Percentiles rank a stretch among this genome's conserved stretches.
Evolutionary conservation across 2,888 invertebrate species (phyloP).

Genomic region (Magallana nippona): DNA sequence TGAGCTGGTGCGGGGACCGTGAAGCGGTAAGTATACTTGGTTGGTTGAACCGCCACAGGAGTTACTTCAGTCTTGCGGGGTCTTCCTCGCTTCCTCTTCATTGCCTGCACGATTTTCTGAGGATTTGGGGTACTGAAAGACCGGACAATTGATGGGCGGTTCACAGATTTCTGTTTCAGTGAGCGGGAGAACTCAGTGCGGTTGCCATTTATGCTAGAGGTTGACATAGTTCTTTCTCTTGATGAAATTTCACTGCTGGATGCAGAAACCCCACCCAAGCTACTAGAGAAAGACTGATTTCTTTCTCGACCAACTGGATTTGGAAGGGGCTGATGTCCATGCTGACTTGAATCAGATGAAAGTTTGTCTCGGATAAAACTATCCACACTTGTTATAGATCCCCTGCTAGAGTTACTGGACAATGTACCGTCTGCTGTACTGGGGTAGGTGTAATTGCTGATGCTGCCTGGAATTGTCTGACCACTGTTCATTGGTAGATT

Average conservation of each 20-base stretch:
- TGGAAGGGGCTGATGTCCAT: background rate
- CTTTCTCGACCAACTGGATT: background rate
- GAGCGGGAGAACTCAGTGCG: background rate
- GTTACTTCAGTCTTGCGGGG: slow-evolving; percentile 37
- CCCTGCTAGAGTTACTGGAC: too few species aligned
- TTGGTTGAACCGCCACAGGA: slow-evolving; percentile 45
- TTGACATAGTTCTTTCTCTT: background rate
- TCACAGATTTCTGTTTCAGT: slow-evolving; percentile 21
- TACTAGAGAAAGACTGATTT: background rate
- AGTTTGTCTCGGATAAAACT: background rate
- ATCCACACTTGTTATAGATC: background rate
- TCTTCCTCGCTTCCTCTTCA: slow-evolving; percentile 33
- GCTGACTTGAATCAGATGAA: background rate
- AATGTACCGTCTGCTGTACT: too few species aligned
- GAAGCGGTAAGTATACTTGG: slow-evolving; percentile 69
- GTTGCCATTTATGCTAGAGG: background rate
- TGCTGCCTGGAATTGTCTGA: background rate
- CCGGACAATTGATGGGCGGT: slow-evolving; percentile 30
- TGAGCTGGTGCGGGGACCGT: slow-evolving; percentile 71
- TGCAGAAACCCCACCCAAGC: background rate
- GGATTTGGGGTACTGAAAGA: slow-evolving; percentile 35
- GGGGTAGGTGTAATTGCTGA: background rate
- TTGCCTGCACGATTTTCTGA: background rate
- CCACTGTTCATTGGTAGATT: background rate
- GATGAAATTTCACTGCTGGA: background rate